A percentile compares a stretch with the other conserved stretches of the same genome.
These are phyloP conservation scores for Nematostella vectensis DNA, from an alignment of 92 coral and sea anemone species.

Conservation along the genomic window DNA sequence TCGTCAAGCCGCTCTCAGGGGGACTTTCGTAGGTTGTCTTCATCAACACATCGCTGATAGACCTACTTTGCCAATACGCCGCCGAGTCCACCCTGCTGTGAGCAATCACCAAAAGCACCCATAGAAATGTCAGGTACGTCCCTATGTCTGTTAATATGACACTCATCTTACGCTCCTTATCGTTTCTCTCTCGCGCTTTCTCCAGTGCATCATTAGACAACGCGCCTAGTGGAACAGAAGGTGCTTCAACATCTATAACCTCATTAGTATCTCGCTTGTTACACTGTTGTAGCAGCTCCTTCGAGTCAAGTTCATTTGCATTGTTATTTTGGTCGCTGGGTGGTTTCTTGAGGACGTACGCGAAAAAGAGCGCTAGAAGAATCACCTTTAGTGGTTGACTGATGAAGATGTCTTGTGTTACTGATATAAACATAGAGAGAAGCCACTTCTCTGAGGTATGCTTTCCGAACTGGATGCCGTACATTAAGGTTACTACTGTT, in stretches of 20 bases:
- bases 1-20: conserved; percentile 6
- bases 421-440: conserved; percentile 70
- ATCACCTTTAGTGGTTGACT: conserved; percentile 85
- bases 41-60: conserved; percentile 39
- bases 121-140: conserved; percentile 45
- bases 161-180: conserved; percentile 70
- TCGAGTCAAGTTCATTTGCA: conserved; percentile 7
- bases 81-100: conserved; percentile 68
- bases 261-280: conserved; percentile 1
- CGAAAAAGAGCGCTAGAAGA: conserved; percentile 55
- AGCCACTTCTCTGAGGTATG: conserved; percentile 86
- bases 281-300: conserved; percentile 3
- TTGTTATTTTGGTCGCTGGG: conserved; percentile 7
- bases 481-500: conserved; percentile 58
- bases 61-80: conserved; percentile 55
- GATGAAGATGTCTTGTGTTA: conserved; percentile 82
- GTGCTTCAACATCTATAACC: conserved; percentile 17
- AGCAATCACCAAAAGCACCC: conserved; percentile 67
- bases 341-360: conserved; percentile 72
- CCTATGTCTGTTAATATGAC: conserved; percentile 52
- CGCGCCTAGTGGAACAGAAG: conserved; percentile 41
- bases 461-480: conserved; percentile 77
- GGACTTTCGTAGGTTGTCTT: conserved; percentile 15
- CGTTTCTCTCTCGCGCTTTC: conserved; percentile 58
- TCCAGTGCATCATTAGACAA: conserved; percentile 55